Conservation (phyloP, 2,888 invertebrate genomes). For the Epirrhoe alternata region DNA sequence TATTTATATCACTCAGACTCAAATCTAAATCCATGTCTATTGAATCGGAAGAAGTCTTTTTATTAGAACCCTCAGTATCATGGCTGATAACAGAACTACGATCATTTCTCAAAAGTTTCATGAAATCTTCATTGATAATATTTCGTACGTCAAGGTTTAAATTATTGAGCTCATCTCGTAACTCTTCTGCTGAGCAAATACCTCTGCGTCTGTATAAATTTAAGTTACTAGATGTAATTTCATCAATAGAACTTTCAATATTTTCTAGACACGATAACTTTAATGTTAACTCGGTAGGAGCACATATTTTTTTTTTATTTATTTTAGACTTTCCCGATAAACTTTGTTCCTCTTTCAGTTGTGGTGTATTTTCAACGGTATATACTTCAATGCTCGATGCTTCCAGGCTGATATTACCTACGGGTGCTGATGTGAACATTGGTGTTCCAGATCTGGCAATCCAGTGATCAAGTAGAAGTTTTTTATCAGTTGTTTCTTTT, state of each 20-base stretch:
- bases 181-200: slow-evolving; percentile 83
- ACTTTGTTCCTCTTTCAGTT: slow-evolving; percentile 57
- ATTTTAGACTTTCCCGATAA: slow-evolving; percentile 53
- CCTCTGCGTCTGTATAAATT: slow-evolving; percentile 84
- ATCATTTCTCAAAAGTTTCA: slow-evolving; percentile 72
- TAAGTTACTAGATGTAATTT: slow-evolving; percentile 73
- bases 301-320: slow-evolving; percentile 74
- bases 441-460: slow-evolving; percentile 80
- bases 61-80: slow-evolving; percentile 77
- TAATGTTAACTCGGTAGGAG: slow-evolving; percentile 78
- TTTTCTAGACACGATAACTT: slow-evolving; percentile 74
- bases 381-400: slow-evolving; percentile 78
- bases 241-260: slow-evolving; percentile 77
- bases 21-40: slow-evolving; percentile 83
- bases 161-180: slow-evolving; percentile 73
- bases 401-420: slow-evolving; percentile 73
- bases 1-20: slow-evolving; percentile 83
- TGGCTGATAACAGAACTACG: slow-evolving; percentile 77
- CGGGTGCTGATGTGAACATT: slow-evolving; percentile 78
- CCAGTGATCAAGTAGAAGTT: slow-evolving; percentile 81
- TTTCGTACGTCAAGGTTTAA: slow-evolving; percentile 68
- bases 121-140: slow-evolving; percentile 66
- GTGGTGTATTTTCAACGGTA: slow-evolving; percentile 80
- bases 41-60: slow-evolving; percentile 82
- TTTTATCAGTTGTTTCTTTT: slow-evolving; percentile 79